Evolutionary conservation across 2,113 vertebrate genomes (phyloP), one percentile per base, ranked within the genome.

Genomic region (Brienomyrus brachyistius): DNA sequence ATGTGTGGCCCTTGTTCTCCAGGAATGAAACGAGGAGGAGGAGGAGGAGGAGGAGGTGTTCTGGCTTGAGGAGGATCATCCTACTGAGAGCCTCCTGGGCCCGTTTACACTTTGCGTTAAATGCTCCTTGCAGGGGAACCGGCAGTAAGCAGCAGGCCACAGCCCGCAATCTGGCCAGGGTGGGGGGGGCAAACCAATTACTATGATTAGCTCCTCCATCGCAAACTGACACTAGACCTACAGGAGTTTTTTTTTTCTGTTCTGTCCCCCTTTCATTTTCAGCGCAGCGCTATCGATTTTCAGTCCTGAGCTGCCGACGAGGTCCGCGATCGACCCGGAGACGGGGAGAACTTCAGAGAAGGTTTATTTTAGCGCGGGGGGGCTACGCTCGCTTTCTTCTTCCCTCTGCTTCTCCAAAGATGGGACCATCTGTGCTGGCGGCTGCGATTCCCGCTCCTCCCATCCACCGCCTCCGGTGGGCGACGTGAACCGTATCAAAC

Each of bases 181-280:
- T 8, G 35, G 5, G 5, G 23, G n/a, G 66, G 50, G 54, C 86
- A 47, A 91, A 89, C 51, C 91, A 90, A 90, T 91, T 88, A 90
- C 87, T 90, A 82, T 92, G 90, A 90, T 92, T 91, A 90, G 89
- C 90, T 90, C 51, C 45, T 85, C 77, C 86, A 47, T 50, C 62
- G 85, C 83, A 59, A 80, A 17, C 35, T 48, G 74, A 88, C 83
- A 86, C 90, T 54, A 88, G 90, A 88, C 86, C 8, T 74, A 77
- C 56, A 31, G 45, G 86, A 40, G 35, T 40, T 80, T 43, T 80
- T 52, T 52, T 91, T 19, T 87, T 66, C 27, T 85, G 21, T 54
- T 3, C 50, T 5, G 77, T 31, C 35, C 9, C 66, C 77, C 52
- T 82, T 80, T 82, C 31, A 89, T 90, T 87, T 62, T 82, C 27